phyloP scores from a whole-genome alignment of 2,797 vertebrate genomes.

The Melanotaenia parkinsoni region DNA sequence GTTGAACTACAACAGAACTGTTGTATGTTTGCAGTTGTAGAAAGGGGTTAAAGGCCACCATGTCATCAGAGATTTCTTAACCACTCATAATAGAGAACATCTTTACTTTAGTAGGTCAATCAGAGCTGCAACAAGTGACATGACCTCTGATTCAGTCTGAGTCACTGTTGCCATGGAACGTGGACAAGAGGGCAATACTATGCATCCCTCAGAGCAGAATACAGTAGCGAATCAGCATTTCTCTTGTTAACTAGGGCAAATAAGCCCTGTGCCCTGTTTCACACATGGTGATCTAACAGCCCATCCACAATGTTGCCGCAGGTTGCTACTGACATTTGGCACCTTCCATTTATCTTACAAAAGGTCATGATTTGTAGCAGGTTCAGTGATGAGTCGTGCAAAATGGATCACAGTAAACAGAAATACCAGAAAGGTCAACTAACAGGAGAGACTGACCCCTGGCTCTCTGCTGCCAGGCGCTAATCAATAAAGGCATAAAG shows the following conservation, averaged over 20 bases:
- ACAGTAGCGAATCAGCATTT: slow-evolving; percentile 43
- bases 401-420: slow-evolving; percentile 72
- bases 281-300: slow-evolving; percentile 35
- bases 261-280: slow-evolving; percentile 44
- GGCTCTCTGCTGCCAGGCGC: slow-evolving; percentile 32
- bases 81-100: slow-evolving; percentile 2
- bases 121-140: slow-evolving; percentile 1
- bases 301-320: slow-evolving; percentile 36
- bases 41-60: neutral
- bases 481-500: too few relatives aligned
- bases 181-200: neutral
- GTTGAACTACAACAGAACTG: slow-evolving; percentile 10
- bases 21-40: slow-evolving; percentile 1
- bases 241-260: slow-evolving; percentile 42
- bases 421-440: slow-evolving; percentile 75
- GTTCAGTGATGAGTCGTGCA: slow-evolving; percentile 67
- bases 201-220: slow-evolving; percentile 25
- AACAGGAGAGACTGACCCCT: slow-evolving; percentile 27
- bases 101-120: neutral
- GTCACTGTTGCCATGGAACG: slow-evolving; percentile 46
- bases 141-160: slow-evolving; percentile 38
- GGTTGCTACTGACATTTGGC: slow-evolving; percentile 74
- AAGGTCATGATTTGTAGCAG: slow-evolving; percentile 74
- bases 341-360: slow-evolving; percentile 68
- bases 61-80: slow-evolving; percentile 6